Evolutionary conservation across 2,113 vertebrate species (phyloP), one percentile per base, ranked within the genome.

Genomic region (Apodemus sylvaticus): DNA sequence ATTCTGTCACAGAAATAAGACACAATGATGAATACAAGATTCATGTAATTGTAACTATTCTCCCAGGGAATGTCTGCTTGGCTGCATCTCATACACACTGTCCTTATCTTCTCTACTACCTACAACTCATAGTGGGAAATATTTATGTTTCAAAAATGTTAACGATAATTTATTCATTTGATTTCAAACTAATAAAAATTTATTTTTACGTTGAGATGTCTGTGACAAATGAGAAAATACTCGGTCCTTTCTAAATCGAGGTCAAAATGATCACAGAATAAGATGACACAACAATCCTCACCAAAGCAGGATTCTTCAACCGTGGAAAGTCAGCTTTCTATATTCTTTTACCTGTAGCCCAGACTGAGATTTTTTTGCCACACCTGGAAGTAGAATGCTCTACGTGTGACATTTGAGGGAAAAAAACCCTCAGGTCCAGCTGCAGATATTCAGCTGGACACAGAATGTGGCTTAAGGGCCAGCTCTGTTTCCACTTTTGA

Each of bases 1-100:
- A 55, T 77, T 83, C 92, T 77, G 55, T 42, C 55, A 89, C 85
- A 42, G 86, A 95, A 94, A 95, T 51, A 89, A n/a, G 8, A 9
- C 31, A 85, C 73, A 45, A 24, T 85, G 62, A 78, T 48, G n/a
- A 79, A 83, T 31, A 31, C 26, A 85, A 64, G 26, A 85, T 45
- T 85, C n/a, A 42, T 45, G 45, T 31, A 64, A 42, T 45, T 85
- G 64, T 64, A 85, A 64, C 26, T 64, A 45, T 85, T 45, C 58
- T 85, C 82, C 39, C 19, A 42, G 39, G 14, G 26, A 31, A 64
- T 20, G n/a, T 17, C 78, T 85, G 45, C 13, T 10, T 17, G n/a
- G 55, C 19, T 83, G 58, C 13, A 64, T 83, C 42, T 83, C 24
- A 62, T 31, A 62, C 58, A 64, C 3, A 19, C 14, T 82, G 39